Percentiles rank a stretch among this genome's conserved stretches.
phyloP scores from a whole-genome alignment of 2,797 vertebrate species.

The Lateolabrax maculatus region DNA sequence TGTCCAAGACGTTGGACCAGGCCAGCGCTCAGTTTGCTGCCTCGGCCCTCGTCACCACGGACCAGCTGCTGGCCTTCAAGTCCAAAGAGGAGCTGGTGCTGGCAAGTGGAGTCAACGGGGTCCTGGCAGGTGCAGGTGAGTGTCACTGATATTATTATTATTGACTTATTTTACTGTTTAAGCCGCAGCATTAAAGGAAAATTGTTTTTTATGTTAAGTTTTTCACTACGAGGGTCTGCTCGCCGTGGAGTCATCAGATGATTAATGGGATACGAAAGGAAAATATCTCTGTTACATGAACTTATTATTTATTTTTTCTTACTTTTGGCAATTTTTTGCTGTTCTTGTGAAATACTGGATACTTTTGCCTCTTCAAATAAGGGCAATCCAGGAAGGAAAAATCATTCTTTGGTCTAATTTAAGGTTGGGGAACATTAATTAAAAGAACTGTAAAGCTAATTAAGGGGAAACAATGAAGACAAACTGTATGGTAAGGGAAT shows the following conservation, averaged over 20 bases:
- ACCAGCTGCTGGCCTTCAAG: conserved; percentile 96
- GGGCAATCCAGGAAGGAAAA: not conserved
- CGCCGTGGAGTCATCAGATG: not conserved
- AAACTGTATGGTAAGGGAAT: not conserved
- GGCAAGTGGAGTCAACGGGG: conserved; percentile 95
- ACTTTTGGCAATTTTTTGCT: not conserved
- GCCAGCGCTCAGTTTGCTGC: conserved; percentile 98
- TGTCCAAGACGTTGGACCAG: conserved; percentile 97
- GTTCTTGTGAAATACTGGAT: not conserved
- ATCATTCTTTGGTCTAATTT: not conserved
- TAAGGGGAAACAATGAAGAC: not conserved
- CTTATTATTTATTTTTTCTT: not conserved
- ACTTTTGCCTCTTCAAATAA: not conserved
- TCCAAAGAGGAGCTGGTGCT: conserved; percentile 97
- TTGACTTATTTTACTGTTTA: not conserved
- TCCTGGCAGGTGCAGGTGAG: conserved; percentile 95
- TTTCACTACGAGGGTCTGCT: not conserved
- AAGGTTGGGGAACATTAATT: not conserved
- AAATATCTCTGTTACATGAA: not conserved
- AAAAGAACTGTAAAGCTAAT: not conserved
- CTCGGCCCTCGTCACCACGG: conserved; percentile 96
- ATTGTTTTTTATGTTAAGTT: not conserved
- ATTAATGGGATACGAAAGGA: not conserved
- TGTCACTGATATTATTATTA: not conserved
- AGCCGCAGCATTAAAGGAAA: not conserved